Evolutionary conservation across 2,888 invertebrate species (phyloP), one percentile per base, ranked within the genome.

Genomic region (Tetanocera ferruginea): DNA sequence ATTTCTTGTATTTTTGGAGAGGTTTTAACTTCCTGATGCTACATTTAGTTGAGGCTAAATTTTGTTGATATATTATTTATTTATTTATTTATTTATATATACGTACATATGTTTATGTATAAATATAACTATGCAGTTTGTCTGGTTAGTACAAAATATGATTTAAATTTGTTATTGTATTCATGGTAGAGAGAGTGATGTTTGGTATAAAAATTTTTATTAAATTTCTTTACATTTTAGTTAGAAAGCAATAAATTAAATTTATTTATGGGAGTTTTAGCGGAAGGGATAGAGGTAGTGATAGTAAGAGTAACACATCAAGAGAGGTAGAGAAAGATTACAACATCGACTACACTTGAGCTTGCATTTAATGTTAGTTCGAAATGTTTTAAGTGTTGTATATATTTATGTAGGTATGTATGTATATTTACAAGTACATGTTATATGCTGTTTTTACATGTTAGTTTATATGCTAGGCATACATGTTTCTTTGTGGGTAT

Each of bases 1-100:
- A 78, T 78, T 52, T 78, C 55, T 75, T 78, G 78, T 78, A 76
- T 78, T 75, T 71, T 19, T 69, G 11, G 19, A 34, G 67, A 73
- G 55, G 37, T 77, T 73, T 60, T 34, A 76, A 62, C 71, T 57
- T 34, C 25, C 23, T 67, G 34, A 67, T 11, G 67, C 23, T 67
- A 67, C 67, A n/a, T 11, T 69, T 62, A 25, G 28, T 62, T 28
- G 25, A 64, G 25, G 55, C 19, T 23, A 5, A 17, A 11, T 43
- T 43, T 43, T 43, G 11, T 43, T 43, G 11, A 43, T 43, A 43
- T 43, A 1, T 17, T 77, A 55, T 73, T 55, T 77, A 62, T n/a
- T 31, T 71, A 62, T 60, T 6, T 51, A 23, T 25, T 4, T 60
- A 69, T 60, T n/a, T 76, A 23, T 69, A 34, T 49, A 9, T n/a